These are phyloP conservation scores for Macrosteles quadrilineatus DNA, from an alignment of 1,140 invertebrate genomes.

Conservation along the genomic window DNA sequence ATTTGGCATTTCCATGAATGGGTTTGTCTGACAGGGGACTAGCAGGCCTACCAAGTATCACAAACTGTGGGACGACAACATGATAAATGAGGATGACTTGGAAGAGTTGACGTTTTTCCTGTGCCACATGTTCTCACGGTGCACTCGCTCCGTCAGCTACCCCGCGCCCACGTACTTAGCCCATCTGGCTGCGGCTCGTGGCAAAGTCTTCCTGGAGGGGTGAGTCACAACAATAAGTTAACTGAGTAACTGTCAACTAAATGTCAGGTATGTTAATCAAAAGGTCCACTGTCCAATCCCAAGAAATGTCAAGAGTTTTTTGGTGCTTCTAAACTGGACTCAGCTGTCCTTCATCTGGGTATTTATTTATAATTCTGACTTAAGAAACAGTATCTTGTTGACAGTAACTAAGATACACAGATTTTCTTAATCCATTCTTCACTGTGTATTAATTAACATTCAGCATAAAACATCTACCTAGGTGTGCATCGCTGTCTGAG, in stretches of 20 bases:
- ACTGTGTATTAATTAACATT: too few species aligned
- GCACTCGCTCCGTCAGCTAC: slow-evolving; percentile 85
- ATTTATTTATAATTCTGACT: neutral
- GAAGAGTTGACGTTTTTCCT: slow-evolving; percentile 82
- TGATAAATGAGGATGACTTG: slow-evolving; percentile 73
- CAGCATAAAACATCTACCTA: too few species aligned
- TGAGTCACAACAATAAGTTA: slow-evolving; percentile 46
- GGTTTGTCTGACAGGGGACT: slow-evolving; percentile 69
- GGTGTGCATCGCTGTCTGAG: too few species aligned
- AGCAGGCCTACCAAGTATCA: slow-evolving; percentile 87
- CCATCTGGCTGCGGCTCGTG: slow-evolving; percentile 85
- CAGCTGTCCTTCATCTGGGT: neutral
- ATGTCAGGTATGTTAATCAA: slow-evolving; percentile 16
- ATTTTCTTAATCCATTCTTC: too few species aligned
- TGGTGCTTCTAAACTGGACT: slow-evolving; percentile 1
- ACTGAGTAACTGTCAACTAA: neutral
- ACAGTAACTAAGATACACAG: neutral
- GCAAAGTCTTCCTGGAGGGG: slow-evolving; percentile 60
- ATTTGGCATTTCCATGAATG: neutral
- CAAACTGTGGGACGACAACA: slow-evolving; percentile 77
- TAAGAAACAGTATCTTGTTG: neutral
- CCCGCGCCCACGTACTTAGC: slow-evolving; percentile 94
- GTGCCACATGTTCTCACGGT: slow-evolving; percentile 87
- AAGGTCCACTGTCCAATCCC: neutral
- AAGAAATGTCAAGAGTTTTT: slow-evolving; percentile 11